Percentiles rank a stretch among this genome's conserved stretches.
Evolutionary conservation across 2,888 invertebrate genomes (phyloP).

Genomic region (Temnothorax ravouxi): DNA sequence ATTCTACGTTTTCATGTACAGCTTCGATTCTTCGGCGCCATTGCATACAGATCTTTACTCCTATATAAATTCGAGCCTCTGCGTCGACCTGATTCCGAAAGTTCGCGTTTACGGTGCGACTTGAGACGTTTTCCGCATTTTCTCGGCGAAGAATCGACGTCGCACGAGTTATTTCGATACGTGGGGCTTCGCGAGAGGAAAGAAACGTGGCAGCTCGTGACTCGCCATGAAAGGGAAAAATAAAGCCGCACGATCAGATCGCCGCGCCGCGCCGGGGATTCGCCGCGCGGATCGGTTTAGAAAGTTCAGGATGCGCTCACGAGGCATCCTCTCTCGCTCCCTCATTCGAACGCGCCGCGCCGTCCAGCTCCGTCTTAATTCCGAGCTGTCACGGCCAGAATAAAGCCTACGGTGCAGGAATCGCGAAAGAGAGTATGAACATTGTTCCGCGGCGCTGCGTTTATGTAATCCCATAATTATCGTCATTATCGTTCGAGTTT

Average conservation of each 20-base stretch:
- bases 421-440: conserved; percentile 23
- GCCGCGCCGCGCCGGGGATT: conserved; percentile 63
- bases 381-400: conserved; percentile 50
- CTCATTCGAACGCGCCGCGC: conserved; percentile 27
- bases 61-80: neutral
- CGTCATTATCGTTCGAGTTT: conserved; percentile 18
- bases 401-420: conserved; percentile 26
- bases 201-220: conserved; percentile 39
- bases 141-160: neutral
- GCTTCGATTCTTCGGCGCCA: neutral
- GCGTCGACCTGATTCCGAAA: neutral
- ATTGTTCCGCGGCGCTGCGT: conserved; percentile 31
- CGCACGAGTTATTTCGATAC: neutral
- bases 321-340: conserved; percentile 33
- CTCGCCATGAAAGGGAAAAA: conserved; percentile 65
- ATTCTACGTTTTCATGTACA: neutral
- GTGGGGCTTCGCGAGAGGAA: neutral
- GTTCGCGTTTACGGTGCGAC: neutral
- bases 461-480: conserved; percentile 45
- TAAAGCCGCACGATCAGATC: conserved; percentile 64
- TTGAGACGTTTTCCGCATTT: neutral
- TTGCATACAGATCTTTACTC: neutral
- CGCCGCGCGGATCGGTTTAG: conserved; percentile 68
- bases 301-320: conserved; percentile 71
- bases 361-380: conserved; percentile 42